phyloP scores from a whole-genome alignment of 1,140 invertebrate species.

The Lepidurus packardi region DNA sequence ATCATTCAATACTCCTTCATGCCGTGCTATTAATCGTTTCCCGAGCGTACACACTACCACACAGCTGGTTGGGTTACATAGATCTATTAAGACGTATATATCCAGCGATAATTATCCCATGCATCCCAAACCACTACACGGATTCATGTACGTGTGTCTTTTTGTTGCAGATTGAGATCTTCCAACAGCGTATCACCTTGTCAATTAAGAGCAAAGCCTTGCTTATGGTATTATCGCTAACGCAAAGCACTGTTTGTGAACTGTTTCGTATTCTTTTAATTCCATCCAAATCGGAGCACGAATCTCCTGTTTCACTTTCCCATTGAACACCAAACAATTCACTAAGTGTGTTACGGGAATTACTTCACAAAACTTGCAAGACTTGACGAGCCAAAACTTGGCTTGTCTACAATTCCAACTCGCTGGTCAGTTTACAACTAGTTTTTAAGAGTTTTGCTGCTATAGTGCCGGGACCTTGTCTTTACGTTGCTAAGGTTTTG shows the following conservation, averaged over 20 bases:
- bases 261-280: not conserved
- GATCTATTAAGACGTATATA: not conserved
- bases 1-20: not conserved
- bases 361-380: not conserved
- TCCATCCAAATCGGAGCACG: not conserved
- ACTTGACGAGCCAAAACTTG: not conserved
- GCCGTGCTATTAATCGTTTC: not conserved
- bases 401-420: not conserved
- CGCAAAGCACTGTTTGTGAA: not conserved
- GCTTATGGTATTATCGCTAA: not conserved
- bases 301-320: not conserved
- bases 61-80: not conserved
- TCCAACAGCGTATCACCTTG: not conserved
- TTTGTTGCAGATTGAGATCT: not conserved
- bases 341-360: too few species aligned
- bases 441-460: not conserved
- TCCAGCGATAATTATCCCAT: not conserved
- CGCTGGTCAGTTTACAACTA: conserved; percentile 21
- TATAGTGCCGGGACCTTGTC: conserved; percentile 8
- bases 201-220: not conserved
- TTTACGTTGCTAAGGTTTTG: not conserved
- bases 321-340: not conserved
- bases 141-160: not conserved
- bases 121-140: not conserved
- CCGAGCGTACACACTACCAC: not conserved